These are phyloP conservation scores for Cladorhizidae sp. DNA, from an alignment of 37 sponge, comb jelly and placozoan species.

Conservation along the genomic window DNA sequence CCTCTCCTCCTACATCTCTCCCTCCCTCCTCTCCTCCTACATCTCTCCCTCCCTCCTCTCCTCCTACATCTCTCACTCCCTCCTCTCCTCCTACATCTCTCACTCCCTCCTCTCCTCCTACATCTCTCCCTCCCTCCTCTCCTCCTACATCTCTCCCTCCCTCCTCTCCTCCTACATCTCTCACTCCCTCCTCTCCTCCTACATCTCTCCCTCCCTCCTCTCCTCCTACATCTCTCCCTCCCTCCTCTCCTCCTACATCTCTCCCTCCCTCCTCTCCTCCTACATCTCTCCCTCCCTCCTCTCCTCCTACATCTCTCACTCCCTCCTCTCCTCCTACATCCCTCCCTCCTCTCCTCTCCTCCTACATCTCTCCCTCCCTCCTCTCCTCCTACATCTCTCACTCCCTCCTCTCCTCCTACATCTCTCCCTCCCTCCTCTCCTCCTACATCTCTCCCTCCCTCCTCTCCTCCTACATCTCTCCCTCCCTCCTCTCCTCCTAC, in stretches of 20 bases:
- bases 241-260: conserved; percentile 52
- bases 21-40: conserved; percentile 6
- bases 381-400: not conserved
- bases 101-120: not conserved
- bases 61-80: not conserved
- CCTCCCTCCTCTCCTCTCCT: conserved; percentile 16
- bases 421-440: conserved; percentile 23
- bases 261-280: no score
- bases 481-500: not conserved
- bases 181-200: conserved; percentile 8
- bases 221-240: not conserved
- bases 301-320: not conserved
- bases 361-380: not conserved
- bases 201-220: not conserved
- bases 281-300: not conserved
- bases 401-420: conserved; percentile 9
- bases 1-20: not conserved
- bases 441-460: conserved; percentile 54
- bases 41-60: not conserved
- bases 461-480: not conserved
- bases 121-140: not conserved
- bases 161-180: not conserved
- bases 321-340: not conserved
- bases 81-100: conserved; percentile 51
- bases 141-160: not conserved